These are phyloP conservation scores for Alligator mississippiensis DNA, from an alignment of 2,113 vertebrate genomes.

Conservation along the genomic window DNA sequence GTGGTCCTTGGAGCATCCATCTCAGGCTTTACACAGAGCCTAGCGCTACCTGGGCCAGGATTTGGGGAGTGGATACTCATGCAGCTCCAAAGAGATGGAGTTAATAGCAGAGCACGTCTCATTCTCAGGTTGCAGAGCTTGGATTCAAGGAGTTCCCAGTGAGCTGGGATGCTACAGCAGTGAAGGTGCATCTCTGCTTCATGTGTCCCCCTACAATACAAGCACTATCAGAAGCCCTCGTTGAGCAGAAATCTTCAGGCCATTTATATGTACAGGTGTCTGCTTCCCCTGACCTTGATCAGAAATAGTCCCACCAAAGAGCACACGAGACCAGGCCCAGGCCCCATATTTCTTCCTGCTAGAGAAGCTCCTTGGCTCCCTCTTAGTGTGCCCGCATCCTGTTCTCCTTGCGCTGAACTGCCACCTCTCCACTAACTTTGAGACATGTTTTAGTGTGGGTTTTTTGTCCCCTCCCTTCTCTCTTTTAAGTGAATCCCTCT, in stretches of 20 bases:
- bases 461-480: fast-evolving
- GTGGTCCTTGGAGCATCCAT: not conserved
- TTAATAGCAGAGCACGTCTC: not conserved
- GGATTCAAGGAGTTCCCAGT: not conserved
- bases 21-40: not conserved
- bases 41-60: not conserved
- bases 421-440: not conserved
- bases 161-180: not conserved
- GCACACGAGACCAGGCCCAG: not conserved
- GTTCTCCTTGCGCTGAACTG: not conserved
- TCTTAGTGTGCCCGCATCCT: not conserved
- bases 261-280: not conserved
- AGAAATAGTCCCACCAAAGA: not conserved
- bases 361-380: not conserved
- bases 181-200: not conserved
- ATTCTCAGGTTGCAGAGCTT: not conserved
- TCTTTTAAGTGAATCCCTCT: conserved; percentile 54
- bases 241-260: not conserved
- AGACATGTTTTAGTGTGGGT: not conserved
- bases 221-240: fast-evolving
- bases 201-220: not conserved
- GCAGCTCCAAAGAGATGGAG: not conserved
- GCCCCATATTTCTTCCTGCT: not conserved
- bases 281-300: fast-evolving
- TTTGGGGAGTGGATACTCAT: not conserved